Evolutionary conservation across 2,888 invertebrate species (phyloP).

Genomic region (Sinohyriopsis cumingii): DNA sequence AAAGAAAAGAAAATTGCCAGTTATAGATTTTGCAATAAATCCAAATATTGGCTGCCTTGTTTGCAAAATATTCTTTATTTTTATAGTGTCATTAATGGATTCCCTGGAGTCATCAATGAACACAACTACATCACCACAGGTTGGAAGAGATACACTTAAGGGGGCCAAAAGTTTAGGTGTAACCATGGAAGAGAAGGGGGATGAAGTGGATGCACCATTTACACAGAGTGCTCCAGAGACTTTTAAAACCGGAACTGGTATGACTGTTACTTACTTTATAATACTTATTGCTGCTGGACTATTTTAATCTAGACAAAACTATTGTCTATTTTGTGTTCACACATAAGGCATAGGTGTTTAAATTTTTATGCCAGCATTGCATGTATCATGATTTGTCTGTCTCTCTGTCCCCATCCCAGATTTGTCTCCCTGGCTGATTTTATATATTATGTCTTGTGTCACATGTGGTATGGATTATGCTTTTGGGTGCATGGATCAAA

Average conservation of each 20-base stretch:
- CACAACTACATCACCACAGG: slow-evolving; percentile 62
- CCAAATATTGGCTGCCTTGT: not conserved
- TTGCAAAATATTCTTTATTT: not conserved
- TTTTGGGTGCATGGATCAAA: too few relatives aligned
- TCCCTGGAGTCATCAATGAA: slow-evolving; percentile 68
- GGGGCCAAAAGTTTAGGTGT: slow-evolving; percentile 34
- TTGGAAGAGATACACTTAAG: slow-evolving; percentile 39
- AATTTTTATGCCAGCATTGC: too few relatives aligned
- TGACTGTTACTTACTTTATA: too few relatives aligned
- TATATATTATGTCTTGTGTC: too few relatives aligned
- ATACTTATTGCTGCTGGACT: too few relatives aligned
- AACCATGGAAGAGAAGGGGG: slow-evolving; percentile 35
- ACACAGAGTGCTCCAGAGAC: slow-evolving; percentile 8
- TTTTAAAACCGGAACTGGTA: slow-evolving; percentile 22
- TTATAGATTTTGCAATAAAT: not conserved
- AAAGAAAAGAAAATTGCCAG: not conserved
- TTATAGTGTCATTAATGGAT: slow-evolving; percentile 64
- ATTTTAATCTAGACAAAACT: too few relatives aligned
- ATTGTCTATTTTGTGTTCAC: too few relatives aligned
- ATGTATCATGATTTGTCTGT: too few relatives aligned
- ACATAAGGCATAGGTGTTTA: too few relatives aligned
- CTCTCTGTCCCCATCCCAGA: too few relatives aligned
- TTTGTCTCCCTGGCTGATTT: too few relatives aligned
- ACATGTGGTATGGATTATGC: too few relatives aligned
- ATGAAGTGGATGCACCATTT: slow-evolving; percentile 27